Conservation (phyloP, 1,140 invertebrate species). For the Bombus pyrosoma region DNA sequence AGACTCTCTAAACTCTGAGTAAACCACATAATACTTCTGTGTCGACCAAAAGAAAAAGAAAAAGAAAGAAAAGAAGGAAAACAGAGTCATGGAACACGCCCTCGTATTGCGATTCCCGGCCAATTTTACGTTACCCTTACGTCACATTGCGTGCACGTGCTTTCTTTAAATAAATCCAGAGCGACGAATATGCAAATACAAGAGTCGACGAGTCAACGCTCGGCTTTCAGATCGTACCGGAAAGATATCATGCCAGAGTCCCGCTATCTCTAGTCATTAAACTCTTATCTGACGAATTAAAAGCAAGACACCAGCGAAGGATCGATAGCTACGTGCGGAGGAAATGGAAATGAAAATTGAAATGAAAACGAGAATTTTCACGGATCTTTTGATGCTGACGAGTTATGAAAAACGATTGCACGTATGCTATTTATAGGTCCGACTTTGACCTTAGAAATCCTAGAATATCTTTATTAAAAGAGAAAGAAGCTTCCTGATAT, state of each 20-base stretch:
- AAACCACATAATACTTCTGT: neutral
- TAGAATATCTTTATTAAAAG: too few relatives aligned
- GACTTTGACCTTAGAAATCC: too few relatives aligned
- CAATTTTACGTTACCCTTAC: constrained; percentile 16
- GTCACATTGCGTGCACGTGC: constrained; percentile 12
- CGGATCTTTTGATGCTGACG: too few relatives aligned
- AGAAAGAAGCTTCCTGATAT: neutral
- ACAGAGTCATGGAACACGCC: neutral
- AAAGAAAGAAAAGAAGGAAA: neutral
- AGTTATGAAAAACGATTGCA: neutral
- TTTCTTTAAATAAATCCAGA: constrained; percentile 7
- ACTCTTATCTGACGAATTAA: constrained; percentile 41
- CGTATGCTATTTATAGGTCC: too few relatives aligned
- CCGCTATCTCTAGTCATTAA: constrained; percentile 40
- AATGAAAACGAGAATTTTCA: neutral
- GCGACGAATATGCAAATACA: constrained; percentile 36
- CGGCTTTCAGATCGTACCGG: constrained; percentile 13
- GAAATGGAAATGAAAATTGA: neutral
- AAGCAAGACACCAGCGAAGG: neutral
- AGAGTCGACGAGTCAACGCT: constrained; percentile 11
- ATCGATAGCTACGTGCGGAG: neutral
- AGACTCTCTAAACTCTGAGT: neutral
- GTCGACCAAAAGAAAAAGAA: neutral
- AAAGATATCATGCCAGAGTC: constrained; percentile 18
- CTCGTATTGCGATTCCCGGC: neutral